Base-by-base conservation (phyloP, 2,888 invertebrate genomes). In the Drosophila borborema region DNA sequence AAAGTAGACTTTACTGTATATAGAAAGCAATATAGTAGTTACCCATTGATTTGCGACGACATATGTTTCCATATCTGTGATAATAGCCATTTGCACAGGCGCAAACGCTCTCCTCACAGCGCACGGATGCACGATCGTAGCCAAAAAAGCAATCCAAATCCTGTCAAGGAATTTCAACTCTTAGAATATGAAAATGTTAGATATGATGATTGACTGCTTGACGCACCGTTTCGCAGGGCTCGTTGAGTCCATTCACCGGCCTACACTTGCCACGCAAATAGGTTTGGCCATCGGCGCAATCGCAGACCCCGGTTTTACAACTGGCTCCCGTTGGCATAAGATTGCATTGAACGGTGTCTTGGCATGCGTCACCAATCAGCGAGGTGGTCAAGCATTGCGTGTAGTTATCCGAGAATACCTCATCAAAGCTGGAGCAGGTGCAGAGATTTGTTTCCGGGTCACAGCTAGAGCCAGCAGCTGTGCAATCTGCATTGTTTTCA, bases 311-410 rank as follows among this genome's bases (percentile, higher is more conserved):
- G 80, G 91, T 81, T 86, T 91, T 92, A 91, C 93, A 93, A 81
- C 86, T 91, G 88, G 92, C 92, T 92, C 93, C 92, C 81, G 93
- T 91, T 91, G 93, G 92, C 92, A 93, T 92, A 93, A 92, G 92
- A 93, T 92, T 92, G 88, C 93, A 93, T 89, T 93, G 93, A 88
- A 86, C 91, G 75, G 86, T 87, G 66, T 93, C 92, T 82, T 91
- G 86, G 90, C 93, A 93, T 85, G 76, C 62, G 82, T 92, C 92
- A 87, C 93, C 93, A 92, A 92, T 81, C 72, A 89, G 91, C 80
- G 91, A 89, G 90, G 91, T 91, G 85, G 86, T 90, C 89, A 93
- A 85, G 91, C 93, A 93, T 92, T 80, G 81, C 76, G 90, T 76
- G 64, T 83, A 92, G 63, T 92, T 85, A 46, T 69, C 82, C 43